Evolutionary conservation across 2,797 vertebrate species (phyloP).

Genomic region (Gadopsis marmoratus): DNA sequence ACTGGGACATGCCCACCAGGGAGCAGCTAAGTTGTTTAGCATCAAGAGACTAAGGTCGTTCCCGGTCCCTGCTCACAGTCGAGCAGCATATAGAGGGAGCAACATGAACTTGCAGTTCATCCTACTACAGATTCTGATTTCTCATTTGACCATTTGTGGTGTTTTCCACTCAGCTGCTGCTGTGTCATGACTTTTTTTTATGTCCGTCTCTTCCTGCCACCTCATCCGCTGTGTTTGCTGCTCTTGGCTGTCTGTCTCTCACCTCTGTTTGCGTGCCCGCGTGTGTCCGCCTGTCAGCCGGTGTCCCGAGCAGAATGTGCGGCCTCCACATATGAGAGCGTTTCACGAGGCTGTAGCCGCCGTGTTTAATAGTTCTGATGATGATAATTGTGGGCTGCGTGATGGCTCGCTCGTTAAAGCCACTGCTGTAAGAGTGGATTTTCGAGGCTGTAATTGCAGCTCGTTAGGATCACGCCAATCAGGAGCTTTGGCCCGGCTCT

Average conservation of each 20-base stretch:
- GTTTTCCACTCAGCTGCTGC: slow-evolving; percentile 1
- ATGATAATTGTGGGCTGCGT: slow-evolving; percentile 83
- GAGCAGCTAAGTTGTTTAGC: slow-evolving; percentile 64
- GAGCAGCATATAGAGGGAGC: slow-evolving; percentile 19
- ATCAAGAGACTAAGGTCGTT: slow-evolving; percentile 57
- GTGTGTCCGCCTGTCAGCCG: slow-evolving; percentile 60
- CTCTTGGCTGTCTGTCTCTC: slow-evolving; percentile 21
- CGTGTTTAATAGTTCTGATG: slow-evolving; percentile 81
- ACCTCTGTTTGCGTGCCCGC: slow-evolving; percentile 8
- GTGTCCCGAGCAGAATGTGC: slow-evolving; percentile 73
- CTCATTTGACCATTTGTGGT: background rate
- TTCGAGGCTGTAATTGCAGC: slow-evolving; percentile 83
- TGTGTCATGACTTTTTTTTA: background rate
- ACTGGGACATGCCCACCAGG: slow-evolving; percentile 71
- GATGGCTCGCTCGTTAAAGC: slow-evolving; percentile 83
- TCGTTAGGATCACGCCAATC: slow-evolving; percentile 84
- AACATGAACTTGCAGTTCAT: background rate
- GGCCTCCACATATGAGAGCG: slow-evolving; percentile 77
- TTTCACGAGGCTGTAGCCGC: slow-evolving; percentile 80
- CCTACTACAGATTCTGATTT: slow-evolving; percentile 3
- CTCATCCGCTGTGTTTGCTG: background rate
- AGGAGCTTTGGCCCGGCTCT: slow-evolving; percentile 67
- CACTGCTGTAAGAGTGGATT: slow-evolving; percentile 76
- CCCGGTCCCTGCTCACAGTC: slow-evolving; percentile 19
- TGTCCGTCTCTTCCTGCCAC: background rate